A percentile compares a stretch with the other conserved stretches of the same genome.
Conservation (phyloP, 2,888 invertebrate genomes). For the Xanthostigma xanthostigma region DNA sequence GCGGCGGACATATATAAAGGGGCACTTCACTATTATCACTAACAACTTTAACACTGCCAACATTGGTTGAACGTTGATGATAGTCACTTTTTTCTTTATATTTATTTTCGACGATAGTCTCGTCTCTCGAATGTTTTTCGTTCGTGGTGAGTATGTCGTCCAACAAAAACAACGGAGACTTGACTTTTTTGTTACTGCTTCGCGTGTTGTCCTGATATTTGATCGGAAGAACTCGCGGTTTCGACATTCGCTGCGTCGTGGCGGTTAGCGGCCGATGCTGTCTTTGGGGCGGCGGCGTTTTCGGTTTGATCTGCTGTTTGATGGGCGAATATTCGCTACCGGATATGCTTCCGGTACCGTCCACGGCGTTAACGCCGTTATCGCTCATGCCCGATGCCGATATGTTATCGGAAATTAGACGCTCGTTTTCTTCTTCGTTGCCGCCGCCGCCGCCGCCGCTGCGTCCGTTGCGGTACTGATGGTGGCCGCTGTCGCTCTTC, state of each 20-base stretch:
- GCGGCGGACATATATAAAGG: constrained; percentile 35
- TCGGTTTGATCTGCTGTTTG: constrained; percentile 17
- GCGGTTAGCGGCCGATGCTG: constrained; percentile 9
- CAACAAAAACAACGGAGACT: constrained; percentile 28
- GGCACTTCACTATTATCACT: constrained; percentile 21
- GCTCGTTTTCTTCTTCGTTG: constrained; percentile 59
- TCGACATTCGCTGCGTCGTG: too few species aligned
- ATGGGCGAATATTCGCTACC: constrained; percentile 26
- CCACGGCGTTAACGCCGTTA: constrained; percentile 23
- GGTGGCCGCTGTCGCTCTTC: constrained; percentile 46
- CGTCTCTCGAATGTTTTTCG: constrained; percentile 26
- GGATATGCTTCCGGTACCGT: constrained; percentile 18
- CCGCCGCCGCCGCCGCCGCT: constrained; percentile 25
- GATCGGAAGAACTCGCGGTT: background rate
- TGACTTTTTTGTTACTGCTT: constrained; percentile 8
- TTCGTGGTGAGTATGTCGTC: constrained; percentile 29
- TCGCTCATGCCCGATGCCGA: constrained; percentile 40
- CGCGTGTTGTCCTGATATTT: background rate
- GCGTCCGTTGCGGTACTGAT: constrained; percentile 22
- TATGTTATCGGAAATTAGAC: constrained; percentile 50
- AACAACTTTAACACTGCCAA: constrained; percentile 16
- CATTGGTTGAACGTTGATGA: too few species aligned
- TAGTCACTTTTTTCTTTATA: constrained; percentile 18
- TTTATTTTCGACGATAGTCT: constrained; percentile 24
- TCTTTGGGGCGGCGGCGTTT: constrained; percentile 19